phyloP scores from a whole-genome alignment of 2,888 invertebrate species.

The Aporophyla lueneburgensis region DNA sequence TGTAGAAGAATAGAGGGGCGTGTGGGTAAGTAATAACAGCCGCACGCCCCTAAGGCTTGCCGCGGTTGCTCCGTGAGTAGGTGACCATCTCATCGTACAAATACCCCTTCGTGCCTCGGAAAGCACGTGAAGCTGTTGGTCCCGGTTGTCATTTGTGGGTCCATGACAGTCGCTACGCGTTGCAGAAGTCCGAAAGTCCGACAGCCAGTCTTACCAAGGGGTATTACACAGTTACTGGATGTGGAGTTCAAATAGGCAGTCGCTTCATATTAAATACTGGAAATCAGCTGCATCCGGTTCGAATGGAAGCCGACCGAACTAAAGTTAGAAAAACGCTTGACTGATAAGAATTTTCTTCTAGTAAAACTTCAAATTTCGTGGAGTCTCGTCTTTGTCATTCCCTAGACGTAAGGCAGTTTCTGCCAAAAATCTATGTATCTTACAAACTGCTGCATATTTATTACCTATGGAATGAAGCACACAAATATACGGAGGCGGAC shows the following conservation, averaged over 20 bases:
- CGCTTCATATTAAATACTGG: no score
- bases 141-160: not conserved
- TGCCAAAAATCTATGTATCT: not conserved
- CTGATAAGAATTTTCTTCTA: not conserved
- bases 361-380: not conserved
- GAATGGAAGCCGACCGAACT: no score
- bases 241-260: no score
- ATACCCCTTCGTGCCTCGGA: not conserved
- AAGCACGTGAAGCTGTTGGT: not conserved
- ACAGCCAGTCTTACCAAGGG: not conserved
- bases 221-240: no score
- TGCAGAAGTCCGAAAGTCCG: not conserved
- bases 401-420: not conserved
- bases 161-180: not conserved
- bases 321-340: not conserved
- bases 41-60: not conserved
- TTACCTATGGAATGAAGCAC: no score
- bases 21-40: not conserved
- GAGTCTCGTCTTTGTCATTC: not conserved
- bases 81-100: not conserved
- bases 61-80: not conserved
- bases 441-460: not conserved
- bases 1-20: not conserved
- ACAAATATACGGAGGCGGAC: no score
- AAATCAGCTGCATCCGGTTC: no score